Evolutionary conservation across 2,797 vertebrate species (phyloP).

Genomic region (Pantherophis alleghaniensis): DNA sequence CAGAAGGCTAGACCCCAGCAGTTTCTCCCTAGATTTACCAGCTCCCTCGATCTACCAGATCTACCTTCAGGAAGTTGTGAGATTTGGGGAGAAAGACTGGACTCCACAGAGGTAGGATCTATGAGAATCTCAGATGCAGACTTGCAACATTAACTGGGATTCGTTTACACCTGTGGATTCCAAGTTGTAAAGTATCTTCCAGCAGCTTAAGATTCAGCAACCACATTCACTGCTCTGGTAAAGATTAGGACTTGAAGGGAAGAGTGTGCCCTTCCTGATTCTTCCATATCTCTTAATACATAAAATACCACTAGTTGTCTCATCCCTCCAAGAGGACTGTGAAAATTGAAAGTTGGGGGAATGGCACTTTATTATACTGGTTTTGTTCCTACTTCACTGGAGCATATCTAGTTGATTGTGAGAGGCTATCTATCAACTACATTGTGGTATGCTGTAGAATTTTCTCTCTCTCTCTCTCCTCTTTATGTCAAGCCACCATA

Average conservation of each 20-base stretch:
- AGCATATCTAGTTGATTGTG: neutral
- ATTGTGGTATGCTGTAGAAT: neutral
- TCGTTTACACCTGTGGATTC: neutral
- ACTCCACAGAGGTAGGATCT: neutral
- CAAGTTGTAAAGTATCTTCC: neutral
- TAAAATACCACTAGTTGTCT: neutral
- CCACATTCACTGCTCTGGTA: neutral
- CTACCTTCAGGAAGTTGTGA: neutral
- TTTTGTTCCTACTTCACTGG: neutral
- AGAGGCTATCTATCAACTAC: neutral
- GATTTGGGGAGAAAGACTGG: neutral
- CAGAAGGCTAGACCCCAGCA: neutral
- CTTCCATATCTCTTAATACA: neutral
- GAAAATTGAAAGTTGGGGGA: neutral
- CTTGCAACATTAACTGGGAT: neutral
- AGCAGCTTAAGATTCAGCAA: neutral
- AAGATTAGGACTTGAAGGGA: neutral
- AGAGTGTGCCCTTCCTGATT: neutral
- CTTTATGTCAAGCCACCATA: neutral
- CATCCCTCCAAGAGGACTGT: neutral
- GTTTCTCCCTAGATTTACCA: neutral
- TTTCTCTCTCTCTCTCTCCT: neutral
- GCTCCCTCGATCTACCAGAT: neutral
- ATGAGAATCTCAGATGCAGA: neutral
- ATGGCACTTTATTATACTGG: neutral